Evolutionary conservation across 2,888 invertebrate species (phyloP).

Genomic region (Heliconius cydno): DNA sequence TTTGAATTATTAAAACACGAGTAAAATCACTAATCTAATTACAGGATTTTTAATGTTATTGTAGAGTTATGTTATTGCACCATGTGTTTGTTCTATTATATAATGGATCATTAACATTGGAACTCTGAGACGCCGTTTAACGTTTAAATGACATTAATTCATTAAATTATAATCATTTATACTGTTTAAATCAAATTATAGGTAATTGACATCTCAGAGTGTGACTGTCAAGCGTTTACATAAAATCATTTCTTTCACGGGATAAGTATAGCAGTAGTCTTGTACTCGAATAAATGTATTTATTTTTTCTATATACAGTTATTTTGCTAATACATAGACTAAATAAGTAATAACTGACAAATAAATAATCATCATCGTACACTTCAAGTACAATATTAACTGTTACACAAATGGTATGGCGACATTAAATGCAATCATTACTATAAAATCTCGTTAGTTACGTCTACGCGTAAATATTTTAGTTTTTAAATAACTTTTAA

Average conservation of each 20-base stretch:
- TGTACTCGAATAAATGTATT: conserved; percentile 63
- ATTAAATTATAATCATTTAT: neutral
- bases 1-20: neutral
- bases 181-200: neutral
- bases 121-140: neutral
- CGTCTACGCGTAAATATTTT: conserved; percentile 35
- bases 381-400: conserved; percentile 52
- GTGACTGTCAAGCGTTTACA: neutral
- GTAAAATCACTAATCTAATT: conserved; percentile 1
- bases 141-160: neutral
- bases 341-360: conserved; percentile 35
- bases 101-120: neutral
- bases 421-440: conserved; percentile 69
- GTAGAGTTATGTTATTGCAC: neutral
- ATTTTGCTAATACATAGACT: conserved; percentile 34
- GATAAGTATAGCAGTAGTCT: conserved; percentile 34
- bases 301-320: conserved; percentile 42
- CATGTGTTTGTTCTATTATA: neutral
- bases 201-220: neutral
- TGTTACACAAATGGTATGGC: conserved; percentile 32
- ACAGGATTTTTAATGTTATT: neutral
- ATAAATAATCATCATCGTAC: conserved; percentile 53
- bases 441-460: conserved; percentile 72
- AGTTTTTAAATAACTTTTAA: conserved; percentile 32
- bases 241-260: conserved; percentile 28